These are phyloP conservation scores for Antigone vipio DNA, from an alignment of 2,113 vertebrate genomes.

Conservation along the genomic window DNA sequence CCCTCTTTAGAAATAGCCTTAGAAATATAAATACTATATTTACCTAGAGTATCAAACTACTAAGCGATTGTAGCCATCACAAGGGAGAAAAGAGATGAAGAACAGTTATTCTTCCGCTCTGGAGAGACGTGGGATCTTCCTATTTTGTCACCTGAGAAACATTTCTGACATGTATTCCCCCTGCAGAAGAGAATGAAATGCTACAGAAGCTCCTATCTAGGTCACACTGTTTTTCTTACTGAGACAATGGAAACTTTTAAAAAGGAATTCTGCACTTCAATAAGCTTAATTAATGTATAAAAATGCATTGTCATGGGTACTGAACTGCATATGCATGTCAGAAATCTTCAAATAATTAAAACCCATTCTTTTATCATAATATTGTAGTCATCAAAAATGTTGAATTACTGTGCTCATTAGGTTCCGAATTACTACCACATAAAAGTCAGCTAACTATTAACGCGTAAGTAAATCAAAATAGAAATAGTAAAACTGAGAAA, in stretches of 20 bases:
- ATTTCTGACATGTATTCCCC: constrained; percentile 24
- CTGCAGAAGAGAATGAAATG: neutral
- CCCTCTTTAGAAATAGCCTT: neutral
- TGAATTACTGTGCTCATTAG: constrained; percentile 27
- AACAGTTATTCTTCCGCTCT: neutral
- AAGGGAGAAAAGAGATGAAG: neutral
- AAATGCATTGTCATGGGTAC: constrained; percentile 54
- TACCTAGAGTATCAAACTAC: neutral
- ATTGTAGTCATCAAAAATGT: constrained; percentile 33
- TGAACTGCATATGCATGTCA: constrained; percentile 2
- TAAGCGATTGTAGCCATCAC: neutral
- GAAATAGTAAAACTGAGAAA: neutral
- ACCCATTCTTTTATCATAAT: neutral
- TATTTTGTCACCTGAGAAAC: constrained; percentile 42
- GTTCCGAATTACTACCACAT: neutral
- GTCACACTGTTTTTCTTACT: constrained; percentile 41
- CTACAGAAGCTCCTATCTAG: constrained; percentile 29
- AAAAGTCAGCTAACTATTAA: constrained; percentile 45
- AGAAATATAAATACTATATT: neutral
- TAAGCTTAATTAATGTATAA: constrained; percentile 53
- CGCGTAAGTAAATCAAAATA: neutral
- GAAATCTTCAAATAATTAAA: constrained; percentile 58
- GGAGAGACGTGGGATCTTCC: constrained; percentile 21
- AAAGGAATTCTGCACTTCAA: constrained; percentile 27
- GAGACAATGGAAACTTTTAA: constrained; percentile 35